Evolutionary conservation across 2,797 vertebrate species (phyloP), one percentile per base, ranked within the genome.

Genomic region (Typhlichthys subterraneus): DNA sequence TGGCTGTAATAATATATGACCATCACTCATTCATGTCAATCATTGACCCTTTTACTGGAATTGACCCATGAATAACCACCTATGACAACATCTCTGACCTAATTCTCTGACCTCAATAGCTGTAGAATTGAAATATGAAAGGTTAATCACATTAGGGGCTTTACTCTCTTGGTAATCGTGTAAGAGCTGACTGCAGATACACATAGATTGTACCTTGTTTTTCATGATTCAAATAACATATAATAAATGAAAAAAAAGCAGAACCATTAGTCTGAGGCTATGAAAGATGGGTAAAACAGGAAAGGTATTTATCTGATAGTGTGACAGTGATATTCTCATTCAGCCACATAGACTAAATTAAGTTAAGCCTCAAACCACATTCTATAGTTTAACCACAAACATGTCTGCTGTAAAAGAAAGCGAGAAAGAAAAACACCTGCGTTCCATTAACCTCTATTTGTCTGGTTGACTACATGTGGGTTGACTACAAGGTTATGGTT

Each of bases 71-170:
- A 57, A 45, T 51, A 3, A 0, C 57, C 59, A 17, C 57, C 52
- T 64, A 61, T 45, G 57, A 56, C 58, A 60, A 61, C 31, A 56
- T 5, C 6, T 11, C 60, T 76, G 68, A 81, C 78, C 79, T 82
- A 59, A 58, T 74, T 46, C 48, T 52, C 52, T 52, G 53, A 73
- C 62, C 73, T 46, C 52, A 53, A 53, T 61, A 51, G 47, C 56
- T 42, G 31, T 57, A 60, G 33, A 54, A 49, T 63, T 49, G 38
- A n/a, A 53, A 67, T 65, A 53, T 73, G 4, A 73, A 52, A 72
- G 65, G 74, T 65, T 62, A 72, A 23, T 0, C 14, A 23, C 56
- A 33, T 1, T 6, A 59, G 31, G 60, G 33, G 46, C 53, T 57
- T 58, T 52, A 13, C 45, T 19, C 7, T 61, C 19, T 45, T n/a